Evolutionary conservation across 2,113 vertebrate species (phyloP), one percentile per base, ranked within the genome.

Genomic region (Rhinolophus sinicus): DNA sequence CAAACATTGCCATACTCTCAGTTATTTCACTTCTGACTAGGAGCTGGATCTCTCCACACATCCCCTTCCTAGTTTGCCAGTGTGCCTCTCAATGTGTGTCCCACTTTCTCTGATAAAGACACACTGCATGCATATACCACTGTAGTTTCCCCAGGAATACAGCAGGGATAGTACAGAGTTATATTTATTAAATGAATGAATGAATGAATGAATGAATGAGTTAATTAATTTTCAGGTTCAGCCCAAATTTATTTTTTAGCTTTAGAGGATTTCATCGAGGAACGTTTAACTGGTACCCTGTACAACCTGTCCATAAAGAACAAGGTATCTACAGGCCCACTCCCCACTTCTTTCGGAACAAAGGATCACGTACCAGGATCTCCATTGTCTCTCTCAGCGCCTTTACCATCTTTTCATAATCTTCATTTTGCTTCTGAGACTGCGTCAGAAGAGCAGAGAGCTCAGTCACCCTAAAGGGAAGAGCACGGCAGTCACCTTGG

Each of bases 401-500:
- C 94, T 97, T 98, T 83, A 98, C 52, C 65, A 97, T 98, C 96
- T 96, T 97, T 96, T 99, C 99, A 94, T 98, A 98, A 93, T 99
- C 99, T 97, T 99, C 98, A 38, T 98, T 98, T 96, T 99, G 98
- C 93, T 97, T 96, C 90, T 98, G 98, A 97, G 98, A 98, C 47
- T 98, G 97, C 90, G 97, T 98, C 92, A 99, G 98, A 5, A 98
- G 98, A 93, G 76, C 77, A 82, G 98, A 98, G 56, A 99, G 98
- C 96, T 99, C 99, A 0, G 96, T 89, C 30, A 99, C 98, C 97
- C 99, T 99, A 93, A 85, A 93, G 97, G 97, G 92, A 98, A 93
- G 93, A 90, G 84, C 0, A 21, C 3, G 95, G 94, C 58, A 94
- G 92, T 97, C 1, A 52, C 77, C 62, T 26, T 54, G 75, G 56